Base-by-base conservation (phyloP, 2,797 vertebrate genomes). In the Myotis vivesi region DNA sequence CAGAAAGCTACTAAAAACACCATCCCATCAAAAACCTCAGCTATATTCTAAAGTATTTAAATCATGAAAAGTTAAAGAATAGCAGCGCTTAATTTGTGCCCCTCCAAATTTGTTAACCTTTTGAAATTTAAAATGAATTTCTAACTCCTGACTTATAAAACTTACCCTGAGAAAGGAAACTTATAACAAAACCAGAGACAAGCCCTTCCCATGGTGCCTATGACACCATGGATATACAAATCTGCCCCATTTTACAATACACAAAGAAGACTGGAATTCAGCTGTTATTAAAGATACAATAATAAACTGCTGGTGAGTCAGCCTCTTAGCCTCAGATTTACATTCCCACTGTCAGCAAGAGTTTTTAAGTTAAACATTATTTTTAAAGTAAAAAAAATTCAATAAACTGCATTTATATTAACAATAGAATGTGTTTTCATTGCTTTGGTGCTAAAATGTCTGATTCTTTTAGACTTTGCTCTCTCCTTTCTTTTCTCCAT, bases 361-460 rank as follows among this genome's bases (percentile, higher is more conserved):
- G 91, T 96, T 98, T 98, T 97, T 96, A 98, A 97, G 97, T 97
- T 97, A 98, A 98, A 98, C 96, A 98, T 94, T 97, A 97, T 97
- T 97, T 97, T 53, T 55, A 71, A 97, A 96, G 96, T 88, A 95
- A 98, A 46, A 98, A 44, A 98, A 98, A 97, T 59, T 94, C 89
- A 97, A 96, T 96, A 97, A 98, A 97, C 95, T 97, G 94, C 94
- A 96, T 98, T 98, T 97, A 95, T 96, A 97, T 98, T 97, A 94
- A 72, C 36, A 8, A 92, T 30, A 94, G 84, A 87, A 88, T 96
- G 94, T 97, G 66, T 96, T 97, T 96, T 81, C 13, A 87, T 64
- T 82, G 91, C 38, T 96, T 94, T 96, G 59, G 59, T 8, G 10
- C 71, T 97, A 93, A 97, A 96, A 95, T 0, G 55, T 49, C 0